Percentiles rank a stretch among this genome's conserved stretches.
phyloP scores from a whole-genome alignment of 2,888 invertebrate species.

The Trachelus iudaicus region DNA sequence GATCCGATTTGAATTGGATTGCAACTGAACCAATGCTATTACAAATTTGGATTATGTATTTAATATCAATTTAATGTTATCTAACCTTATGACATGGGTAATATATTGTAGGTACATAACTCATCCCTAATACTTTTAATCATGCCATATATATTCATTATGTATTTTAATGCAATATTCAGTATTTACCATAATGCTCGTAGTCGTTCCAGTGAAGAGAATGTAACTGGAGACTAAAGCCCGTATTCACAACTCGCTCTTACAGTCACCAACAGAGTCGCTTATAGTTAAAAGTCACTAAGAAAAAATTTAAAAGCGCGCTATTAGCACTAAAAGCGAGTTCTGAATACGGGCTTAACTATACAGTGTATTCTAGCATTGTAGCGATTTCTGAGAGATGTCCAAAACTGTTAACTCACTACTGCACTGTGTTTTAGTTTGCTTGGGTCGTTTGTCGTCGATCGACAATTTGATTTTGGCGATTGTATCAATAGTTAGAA shows the following conservation, averaged over 20 bases:
- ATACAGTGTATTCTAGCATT: background rate
- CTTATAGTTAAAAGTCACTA: too few relatives aligned
- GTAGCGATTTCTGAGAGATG: background rate
- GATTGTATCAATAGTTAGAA: background rate
- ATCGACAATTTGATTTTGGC: background rate
- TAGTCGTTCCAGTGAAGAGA: background rate
- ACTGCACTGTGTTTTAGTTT: background rate
- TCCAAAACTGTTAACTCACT: background rate
- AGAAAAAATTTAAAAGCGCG: too few relatives aligned
- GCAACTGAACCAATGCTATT: background rate
- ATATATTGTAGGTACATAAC: background rate
- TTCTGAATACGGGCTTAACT: background rate
- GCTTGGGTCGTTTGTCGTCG: background rate
- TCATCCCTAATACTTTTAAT: background rate
- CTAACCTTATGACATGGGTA: background rate
- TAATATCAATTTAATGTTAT: background rate
- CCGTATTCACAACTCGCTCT: too few relatives aligned
- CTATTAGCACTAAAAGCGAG: too few relatives aligned
- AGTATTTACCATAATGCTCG: background rate
- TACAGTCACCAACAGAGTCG: too few relatives aligned
- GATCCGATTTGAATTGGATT: background rate
- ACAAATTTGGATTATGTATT: background rate
- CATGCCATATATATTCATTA: background rate
- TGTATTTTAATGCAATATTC: background rate
- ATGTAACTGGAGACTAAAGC: background rate